Evolutionary conservation across 2,113 vertebrate species (phyloP), one percentile per base, ranked within the genome.

Genomic region (Periophthalmus modestus): DNA sequence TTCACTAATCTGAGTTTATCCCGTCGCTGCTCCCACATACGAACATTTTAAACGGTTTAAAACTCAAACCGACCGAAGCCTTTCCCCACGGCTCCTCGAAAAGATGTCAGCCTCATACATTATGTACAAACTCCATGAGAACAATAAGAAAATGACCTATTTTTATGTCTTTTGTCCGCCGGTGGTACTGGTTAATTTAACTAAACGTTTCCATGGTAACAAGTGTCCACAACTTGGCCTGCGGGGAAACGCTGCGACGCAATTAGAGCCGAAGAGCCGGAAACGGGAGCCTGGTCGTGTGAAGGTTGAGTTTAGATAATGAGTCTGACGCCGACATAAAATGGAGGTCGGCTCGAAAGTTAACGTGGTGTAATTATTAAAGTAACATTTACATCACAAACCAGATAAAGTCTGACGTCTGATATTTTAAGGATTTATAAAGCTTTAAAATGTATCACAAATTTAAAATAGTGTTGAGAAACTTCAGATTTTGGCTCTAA

Each of bases 201-300:
- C 62, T n/a, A 43, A 65, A 65, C 34, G 62, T 36, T 65, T 43
- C 62, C 62, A 65, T 65, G 62, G 62, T 65, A 65, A 65, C 62
- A n/a, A 39, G 9, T 39, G 62, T 65, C 28, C 28, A 14, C 16
- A 62, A 34, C 15, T 33, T 62, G 12, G 62, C 62, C 62, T 14
- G 10, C 28, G 59, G 59, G 62, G 59, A 34, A 19, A 43, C 3
- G 7, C 21, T 19, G 43, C 62, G 5, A 18, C 9, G 13, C 59
- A 43, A 65, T 65, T 36, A 65, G 13, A 16, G 43, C 39, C 34
- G 21, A 43, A 19, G 19, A 36, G 33, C 34, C 39, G 12, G 59
- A 43, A 65, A 65, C 21, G 5, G 10, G 12, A 66, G 23, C 15
- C 13, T 15, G 5, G 6, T 21, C 7, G 21, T 19, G 11, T 18